Evolutionary conservation across 2,888 invertebrate genomes (phyloP), one percentile per base, ranked within the genome.

Genomic region (Nysson spinosus): DNA sequence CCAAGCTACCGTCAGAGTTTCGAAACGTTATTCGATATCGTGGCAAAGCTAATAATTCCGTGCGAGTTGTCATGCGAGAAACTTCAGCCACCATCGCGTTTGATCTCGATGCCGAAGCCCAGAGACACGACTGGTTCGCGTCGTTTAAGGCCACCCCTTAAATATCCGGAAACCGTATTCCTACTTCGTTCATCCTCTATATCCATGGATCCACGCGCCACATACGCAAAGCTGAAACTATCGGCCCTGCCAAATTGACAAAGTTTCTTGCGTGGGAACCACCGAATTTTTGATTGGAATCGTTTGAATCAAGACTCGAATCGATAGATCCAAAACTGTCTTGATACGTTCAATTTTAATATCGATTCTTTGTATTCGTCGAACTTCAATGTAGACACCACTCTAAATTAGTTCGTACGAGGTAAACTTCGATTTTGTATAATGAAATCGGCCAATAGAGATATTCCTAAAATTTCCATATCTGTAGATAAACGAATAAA

Each of bases 171-270:
- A 32, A 16, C 19, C 12, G 34, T 22, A 12, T n/a, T n/a, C n/a
- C 39, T 40, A 50, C 51, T 49, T 26, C 26, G 24, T 28, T 20
- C 43, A 51, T 5, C 22, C 20, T 60, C 39, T 49, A 50, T 37
- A 24, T 37, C 52, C 47, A 54, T 43, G 64, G 60, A 35, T 57
- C 30, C 69, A 55, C 60, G 72, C 60, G 54, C 61, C 62, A 56
- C 74, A 32, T 63, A 32, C 43, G 65, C 73, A 54, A 75, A 62
- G 61, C 57, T 51, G 37, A 26, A 50, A 55, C 70, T 64, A 75
- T 72, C 63, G 69, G 32, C 52, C 55, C 39, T 55, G 67, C 58
- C 54, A 73, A 74, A 77, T 78, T 76, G 74, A 63, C 71, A 76
- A 78, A 77, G 69, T 78, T 76, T 66, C 58, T 47, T 42, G 34